Percentiles rank a stretch among this genome's conserved stretches.
Conservation (phyloP, 2,113 vertebrate genomes). For the Solenodon paradoxus region DNA sequence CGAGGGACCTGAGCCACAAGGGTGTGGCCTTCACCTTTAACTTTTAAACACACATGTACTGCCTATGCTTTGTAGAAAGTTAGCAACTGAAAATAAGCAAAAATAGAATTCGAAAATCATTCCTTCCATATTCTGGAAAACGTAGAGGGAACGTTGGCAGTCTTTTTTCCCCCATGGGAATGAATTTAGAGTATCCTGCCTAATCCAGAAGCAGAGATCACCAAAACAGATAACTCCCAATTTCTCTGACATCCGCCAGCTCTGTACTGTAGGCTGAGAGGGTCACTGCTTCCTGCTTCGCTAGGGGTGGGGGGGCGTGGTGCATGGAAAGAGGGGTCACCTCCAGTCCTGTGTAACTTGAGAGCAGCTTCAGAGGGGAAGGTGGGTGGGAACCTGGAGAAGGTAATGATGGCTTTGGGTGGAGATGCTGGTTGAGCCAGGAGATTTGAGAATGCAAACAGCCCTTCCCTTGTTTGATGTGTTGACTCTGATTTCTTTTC, state of each 20-base stretch:
- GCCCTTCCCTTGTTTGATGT: neutral
- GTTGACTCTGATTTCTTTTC: neutral
- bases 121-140: neutral
- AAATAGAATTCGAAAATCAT: neutral
- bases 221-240: neutral
- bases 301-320: neutral
- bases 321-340: too few relatives aligned
- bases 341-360: neutral
- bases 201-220: neutral
- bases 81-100: neutral
- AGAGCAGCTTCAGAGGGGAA: neutral
- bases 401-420: neutral
- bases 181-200: neutral
- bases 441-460: neutral
- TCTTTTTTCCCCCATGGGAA: neutral
- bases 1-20: too few relatives aligned
- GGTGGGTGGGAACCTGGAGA: neutral
- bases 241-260: neutral
- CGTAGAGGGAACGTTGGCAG: neutral
- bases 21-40: too few relatives aligned
- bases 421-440: neutral
- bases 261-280: too few relatives aligned
- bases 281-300: neutral
- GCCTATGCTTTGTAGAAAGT: neutral
- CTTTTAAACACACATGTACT: neutral